A percentile compares a stretch with the other conserved stretches of the same genome.
Conservation (phyloP, 2,113 vertebrate species). For the Gymnorhina tibicen region DNA sequence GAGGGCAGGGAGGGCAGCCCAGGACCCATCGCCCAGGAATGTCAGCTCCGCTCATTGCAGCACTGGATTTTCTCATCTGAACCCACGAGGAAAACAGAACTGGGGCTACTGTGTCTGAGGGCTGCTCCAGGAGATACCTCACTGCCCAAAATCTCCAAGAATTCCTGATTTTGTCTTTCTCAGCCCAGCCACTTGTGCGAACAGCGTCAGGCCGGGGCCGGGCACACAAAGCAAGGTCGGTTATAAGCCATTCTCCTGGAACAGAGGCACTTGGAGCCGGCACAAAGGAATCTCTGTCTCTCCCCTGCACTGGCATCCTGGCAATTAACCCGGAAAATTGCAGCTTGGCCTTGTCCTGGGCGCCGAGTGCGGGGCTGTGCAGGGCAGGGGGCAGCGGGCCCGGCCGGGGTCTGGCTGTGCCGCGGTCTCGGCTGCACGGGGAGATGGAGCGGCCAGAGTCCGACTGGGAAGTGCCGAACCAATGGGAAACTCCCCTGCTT, state of each 20-base stretch:
- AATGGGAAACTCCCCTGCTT: rapidly evolving
- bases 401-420: rapidly evolving
- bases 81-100: not conserved
- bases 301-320: slow-evolving; percentile 18
- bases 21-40: not conserved
- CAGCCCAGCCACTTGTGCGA: slow-evolving; percentile 27
- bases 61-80: not conserved
- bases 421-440: rapidly evolving
- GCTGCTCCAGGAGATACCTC: not conserved
- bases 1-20: not conserved
- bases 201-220: not conserved
- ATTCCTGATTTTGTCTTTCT: slow-evolving; percentile 20
- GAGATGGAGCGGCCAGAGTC: not conserved
- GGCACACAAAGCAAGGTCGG: slow-evolving; percentile 21
- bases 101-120: not conserved
- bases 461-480: rapidly evolving
- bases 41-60: rapidly evolving
- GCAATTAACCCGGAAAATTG: slow-evolving; percentile 55
- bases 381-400: rapidly evolving
- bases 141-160: not conserved
- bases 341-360: slow-evolving; percentile 25
- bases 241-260: slow-evolving; percentile 25
- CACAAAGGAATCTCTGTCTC: slow-evolving; percentile 69
- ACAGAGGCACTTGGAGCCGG: not conserved
- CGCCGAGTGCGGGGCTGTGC: not conserved